Conservation (phyloP, 2,797 vertebrate genomes). For the Tenualosa ilisha region DNA sequence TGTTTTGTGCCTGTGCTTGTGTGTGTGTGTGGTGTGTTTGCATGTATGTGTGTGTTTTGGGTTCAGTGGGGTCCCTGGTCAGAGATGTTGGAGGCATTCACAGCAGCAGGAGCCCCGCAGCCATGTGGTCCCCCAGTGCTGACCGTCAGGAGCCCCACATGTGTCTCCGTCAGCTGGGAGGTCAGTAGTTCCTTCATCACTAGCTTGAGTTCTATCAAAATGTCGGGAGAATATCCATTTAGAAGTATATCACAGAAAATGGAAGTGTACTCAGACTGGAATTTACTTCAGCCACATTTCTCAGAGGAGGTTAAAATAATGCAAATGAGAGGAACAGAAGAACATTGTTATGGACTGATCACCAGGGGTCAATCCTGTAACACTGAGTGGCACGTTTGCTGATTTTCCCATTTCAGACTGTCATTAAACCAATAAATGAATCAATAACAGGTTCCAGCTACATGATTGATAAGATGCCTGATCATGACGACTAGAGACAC, state of each 20-base stretch:
- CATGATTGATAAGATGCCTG: not conserved
- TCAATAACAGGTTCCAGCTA: not conserved
- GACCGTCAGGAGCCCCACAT: slow-evolving; percentile 71
- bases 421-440: not conserved
- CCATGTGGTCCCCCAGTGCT: slow-evolving; percentile 69
- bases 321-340: too few species aligned
- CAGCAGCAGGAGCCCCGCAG: slow-evolving; percentile 72
- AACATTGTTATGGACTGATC: too few species aligned
- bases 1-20: not conserved
- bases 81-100: slow-evolving; percentile 67
- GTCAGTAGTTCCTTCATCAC: slow-evolving; percentile 55
- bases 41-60: slow-evolving; percentile 27
- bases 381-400: not conserved
- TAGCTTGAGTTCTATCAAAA: too few species aligned
- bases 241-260: too few species aligned
- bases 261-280: too few species aligned
- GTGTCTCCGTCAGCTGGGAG: slow-evolving; percentile 72
- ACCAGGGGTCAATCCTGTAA: not conserved
- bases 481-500: not conserved
- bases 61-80: slow-evolving; percentile 71
- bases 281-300: too few species aligned
- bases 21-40: not conserved
- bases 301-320: too few species aligned
- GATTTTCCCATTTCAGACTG: not conserved
- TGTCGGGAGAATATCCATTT: too few species aligned